Evolutionary conservation across 2,113 vertebrate genomes (phyloP).

Genomic region (Thunnus maccoyii): DNA sequence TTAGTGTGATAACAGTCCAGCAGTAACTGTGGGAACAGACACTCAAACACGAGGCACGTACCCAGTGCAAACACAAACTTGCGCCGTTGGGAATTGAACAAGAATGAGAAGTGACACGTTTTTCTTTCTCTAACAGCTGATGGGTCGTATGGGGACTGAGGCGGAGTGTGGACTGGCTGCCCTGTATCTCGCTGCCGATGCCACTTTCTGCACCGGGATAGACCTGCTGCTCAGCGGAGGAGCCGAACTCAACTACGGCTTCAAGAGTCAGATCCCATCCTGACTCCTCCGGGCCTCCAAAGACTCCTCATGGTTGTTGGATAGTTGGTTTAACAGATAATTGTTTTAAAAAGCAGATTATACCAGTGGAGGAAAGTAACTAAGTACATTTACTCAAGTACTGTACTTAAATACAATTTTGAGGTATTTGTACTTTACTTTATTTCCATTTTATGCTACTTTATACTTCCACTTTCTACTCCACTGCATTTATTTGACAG

Average conservation of each 20-base stretch:
- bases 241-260: slow-evolving; percentile 87
- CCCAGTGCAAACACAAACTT: not conserved
- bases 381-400: too few relatives aligned
- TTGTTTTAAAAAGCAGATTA: too few relatives aligned
- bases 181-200: slow-evolving; percentile 87
- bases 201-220: slow-evolving; percentile 88
- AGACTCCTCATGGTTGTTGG: not conserved
- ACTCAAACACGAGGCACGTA: not conserved
- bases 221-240: slow-evolving; percentile 87
- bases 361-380: too few relatives aligned
- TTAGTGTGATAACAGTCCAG: not conserved
- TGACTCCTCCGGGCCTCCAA: not conserved
- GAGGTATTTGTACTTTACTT: too few relatives aligned
- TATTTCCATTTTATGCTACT: too few relatives aligned
- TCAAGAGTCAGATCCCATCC: slow-evolving; percentile 80
- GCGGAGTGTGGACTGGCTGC: slow-evolving; percentile 84
- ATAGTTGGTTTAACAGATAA: not conserved
- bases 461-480: too few relatives aligned
- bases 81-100: not conserved
- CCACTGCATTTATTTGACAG: too few relatives aligned
- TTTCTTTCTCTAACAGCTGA: slow-evolving; percentile 75
- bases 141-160: slow-evolving; percentile 89
- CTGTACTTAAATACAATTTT: too few relatives aligned
- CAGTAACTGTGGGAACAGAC: slow-evolving; percentile 9
- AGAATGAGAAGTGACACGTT: not conserved